Base-by-base conservation (phyloP, 2,888 invertebrate species). In the Lacanobia oleracea region DNA sequence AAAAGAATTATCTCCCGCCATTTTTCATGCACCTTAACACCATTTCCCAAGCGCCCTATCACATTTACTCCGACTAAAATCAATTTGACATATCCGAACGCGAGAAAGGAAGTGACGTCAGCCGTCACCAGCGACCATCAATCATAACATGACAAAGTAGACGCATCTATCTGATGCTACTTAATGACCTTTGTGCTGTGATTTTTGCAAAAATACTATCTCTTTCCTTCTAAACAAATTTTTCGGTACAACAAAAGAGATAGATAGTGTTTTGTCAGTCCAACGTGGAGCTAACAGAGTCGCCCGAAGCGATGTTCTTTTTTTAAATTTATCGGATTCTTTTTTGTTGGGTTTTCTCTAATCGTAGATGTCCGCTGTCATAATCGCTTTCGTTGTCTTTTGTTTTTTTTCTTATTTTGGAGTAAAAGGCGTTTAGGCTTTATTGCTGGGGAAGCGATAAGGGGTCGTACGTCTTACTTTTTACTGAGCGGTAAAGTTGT, bases 71-170 rank as follows among this genome's bases (percentile, higher is more conserved):
- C 9, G 62, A 69, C 66, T 81, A 67, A 80, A 80, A 81, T 80
- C 79, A 80, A 84, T 81, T 81, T 84, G 81, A 84, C 84, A 81
- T 81, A 76, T 84, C 84, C 71, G 73, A 68, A 50, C 57, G 65
- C 64, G 62, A 71, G 67, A 67, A 85, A 82, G 71, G 72, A 85
- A 84, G 71, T 86, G 81, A 79, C 77, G 71, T 74, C 70, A 57
- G 27, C 68, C 70, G 61, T 75, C 78, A 67, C 60, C 37, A 56
- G 48, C 48, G 82, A 77, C 79, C 89, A 94, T 94, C 91, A 91
- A 94, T 94, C 93, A 93, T 90, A 88, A 71, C 80, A 83, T 89
- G 93, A 93, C 92, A 93, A 93, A 93, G 90, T 93, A 90, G 87
- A 83, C 89, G 87, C 88, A 88, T 89, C 87, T 88, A 89, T 91